Evolutionary conservation across 2,797 vertebrate species (phyloP).

Genomic region (Anguilla pacifica): DNA sequence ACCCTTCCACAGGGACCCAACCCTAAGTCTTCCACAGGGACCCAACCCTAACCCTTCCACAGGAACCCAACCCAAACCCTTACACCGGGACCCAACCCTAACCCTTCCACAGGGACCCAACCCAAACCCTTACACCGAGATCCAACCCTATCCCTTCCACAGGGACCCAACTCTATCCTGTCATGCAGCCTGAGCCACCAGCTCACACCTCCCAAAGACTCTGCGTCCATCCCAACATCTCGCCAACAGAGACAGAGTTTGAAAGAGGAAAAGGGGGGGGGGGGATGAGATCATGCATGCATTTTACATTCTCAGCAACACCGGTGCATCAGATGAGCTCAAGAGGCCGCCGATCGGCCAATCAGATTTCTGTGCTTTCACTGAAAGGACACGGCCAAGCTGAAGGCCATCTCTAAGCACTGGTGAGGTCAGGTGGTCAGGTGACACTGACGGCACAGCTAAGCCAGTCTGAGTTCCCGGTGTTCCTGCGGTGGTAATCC

Average conservation of each 20-base stretch:
- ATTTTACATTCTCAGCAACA: neutral
- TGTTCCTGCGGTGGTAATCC: neutral
- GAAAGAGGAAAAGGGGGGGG: neutral
- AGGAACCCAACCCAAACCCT: too few species aligned
- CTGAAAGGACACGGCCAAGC: neutral
- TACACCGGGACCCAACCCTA: too few species aligned
- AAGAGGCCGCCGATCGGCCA: neutral
- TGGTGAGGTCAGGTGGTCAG: neutral
- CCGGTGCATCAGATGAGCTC: neutral
- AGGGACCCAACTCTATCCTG: conserved; percentile 24
- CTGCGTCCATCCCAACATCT: neutral
- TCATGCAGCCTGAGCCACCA: conserved; percentile 37
- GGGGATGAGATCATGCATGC: neutral
- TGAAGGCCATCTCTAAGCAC: neutral
- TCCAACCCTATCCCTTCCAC: too few species aligned
- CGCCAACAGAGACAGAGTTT: neutral
- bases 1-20: too few species aligned
- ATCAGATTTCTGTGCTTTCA: neutral
- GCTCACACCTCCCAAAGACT: neutral
- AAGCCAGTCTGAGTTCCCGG: neutral
- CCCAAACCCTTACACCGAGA: too few species aligned
- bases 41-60: too few species aligned
- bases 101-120: too few species aligned
- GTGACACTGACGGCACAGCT: neutral
- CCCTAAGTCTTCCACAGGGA: too few species aligned